A percentile compares a stretch with the other conserved stretches of the same genome.
Evolutionary conservation across 2,797 vertebrate species (phyloP).

Genomic region (Vespertilio murinus): DNA sequence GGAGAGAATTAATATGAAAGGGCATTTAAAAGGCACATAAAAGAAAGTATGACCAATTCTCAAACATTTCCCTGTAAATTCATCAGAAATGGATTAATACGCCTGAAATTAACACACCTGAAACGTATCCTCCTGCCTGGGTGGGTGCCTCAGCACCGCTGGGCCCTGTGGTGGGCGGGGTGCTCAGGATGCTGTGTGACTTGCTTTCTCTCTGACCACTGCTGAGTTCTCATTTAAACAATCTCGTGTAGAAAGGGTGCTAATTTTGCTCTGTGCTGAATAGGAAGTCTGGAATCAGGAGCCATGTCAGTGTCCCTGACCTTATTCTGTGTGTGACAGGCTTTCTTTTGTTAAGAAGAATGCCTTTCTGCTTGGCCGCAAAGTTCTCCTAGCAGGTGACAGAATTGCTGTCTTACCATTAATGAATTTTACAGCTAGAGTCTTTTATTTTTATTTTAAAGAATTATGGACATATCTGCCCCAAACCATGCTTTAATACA

Average conservation of each 20-base stretch:
- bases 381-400: conserved; percentile 42
- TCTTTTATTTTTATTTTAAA: conserved; percentile 48
- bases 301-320: neutral
- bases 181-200: fast-evolving
- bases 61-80: neutral
- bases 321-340: conserved; percentile 13
- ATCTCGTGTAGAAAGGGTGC: neutral
- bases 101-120: neutral
- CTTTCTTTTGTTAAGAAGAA: conserved; percentile 48
- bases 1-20: neutral
- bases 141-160: fast-evolving
- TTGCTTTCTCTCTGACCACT: neutral
- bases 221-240: neutral
- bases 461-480: conserved; percentile 23
- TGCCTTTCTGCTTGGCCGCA: conserved; percentile 40
- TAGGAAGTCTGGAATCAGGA: conserved; percentile 37
- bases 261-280: neutral
- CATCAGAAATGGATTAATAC: neutral
- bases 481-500: neutral
- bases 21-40: neutral
- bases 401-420: conserved; percentile 7
- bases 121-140: neutral
- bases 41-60: neutral
- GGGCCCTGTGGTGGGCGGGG: fast-evolving
- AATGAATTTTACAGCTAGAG: conserved; percentile 40